Evolutionary conservation across 2,797 vertebrate genomes (phyloP).

Genomic region (Anabacerthia variegaticeps): DNA sequence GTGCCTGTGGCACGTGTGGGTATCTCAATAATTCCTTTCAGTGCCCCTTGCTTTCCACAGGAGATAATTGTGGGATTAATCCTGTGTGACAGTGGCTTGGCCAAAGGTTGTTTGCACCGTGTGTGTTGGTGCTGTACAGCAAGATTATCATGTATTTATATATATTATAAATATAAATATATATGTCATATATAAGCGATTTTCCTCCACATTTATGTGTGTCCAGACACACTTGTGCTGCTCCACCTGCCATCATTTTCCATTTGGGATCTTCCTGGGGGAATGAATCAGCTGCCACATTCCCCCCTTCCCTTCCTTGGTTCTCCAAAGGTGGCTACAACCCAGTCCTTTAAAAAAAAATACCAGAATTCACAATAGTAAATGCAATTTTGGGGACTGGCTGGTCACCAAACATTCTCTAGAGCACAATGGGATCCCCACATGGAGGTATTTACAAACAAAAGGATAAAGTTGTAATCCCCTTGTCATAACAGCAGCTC

Average conservation of each 20-base stretch:
- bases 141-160: neutral
- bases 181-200: too few relatives aligned
- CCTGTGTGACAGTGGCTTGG: neutral
- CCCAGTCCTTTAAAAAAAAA: neutral
- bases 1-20: neutral
- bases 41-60: neutral
- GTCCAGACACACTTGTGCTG: fast-evolving
- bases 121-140: neutral
- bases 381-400: neutral
- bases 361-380: neutral
- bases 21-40: neutral
- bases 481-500: slow-evolving; percentile 4
- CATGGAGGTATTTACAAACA: slow-evolving; percentile 50
- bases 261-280: neutral
- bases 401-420: neutral
- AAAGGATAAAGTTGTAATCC: slow-evolving; percentile 34
- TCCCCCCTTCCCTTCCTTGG: neutral
- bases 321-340: neutral
- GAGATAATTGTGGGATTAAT: neutral
- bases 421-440: neutral
- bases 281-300: neutral
- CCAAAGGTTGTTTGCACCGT: neutral
- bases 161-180: too few relatives aligned
- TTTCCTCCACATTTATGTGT: too few relatives aligned
- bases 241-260: fast-evolving